Evolutionary conservation across 2,888 invertebrate genomes (phyloP), one percentile per base, ranked within the genome.

Genomic region (Spisula solida): DNA sequence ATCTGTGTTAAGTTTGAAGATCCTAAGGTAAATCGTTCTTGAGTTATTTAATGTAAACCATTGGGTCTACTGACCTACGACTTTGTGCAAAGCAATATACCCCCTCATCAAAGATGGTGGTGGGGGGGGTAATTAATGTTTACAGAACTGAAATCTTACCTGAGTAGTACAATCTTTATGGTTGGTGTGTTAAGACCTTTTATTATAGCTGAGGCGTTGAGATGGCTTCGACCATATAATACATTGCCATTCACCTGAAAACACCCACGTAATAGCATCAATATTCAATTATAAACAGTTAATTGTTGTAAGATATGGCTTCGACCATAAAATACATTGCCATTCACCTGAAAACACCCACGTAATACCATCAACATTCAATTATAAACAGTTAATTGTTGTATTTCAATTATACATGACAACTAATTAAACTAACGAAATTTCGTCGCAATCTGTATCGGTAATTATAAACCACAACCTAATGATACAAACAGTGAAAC

Each of bases 121-220:
- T n/a, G n/a, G n/a, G n/a, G n/a, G n/a, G n/a, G n/a, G n/a, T 41
- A 5, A 66, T 6, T 66, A 6, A 66, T 66, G 25, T 0, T 25
- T 66, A 25, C 25, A 66, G 60, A 2, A 66, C 20, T 60, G 2
- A 81, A 25, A 82, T 1, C 55, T 92, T 97, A 98, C 98, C 99
- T 98, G 94, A 98, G 97, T 83, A 98, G 97, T 93, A 99, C 98
- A 96, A 99, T 98, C 97, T 98, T 98, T 97, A 99, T 98, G 93
- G 97, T 97, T 29, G 98, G 98, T 80, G 98, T 98, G 16, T 98
- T 98, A 92, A 99, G 85, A 82, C 98, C 98, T 97, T 99, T 99
- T 97, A 99, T 99, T 96, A 99, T 98, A 41, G 98, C 98, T 0
- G 99, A 99, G 31, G 99, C 99, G 97, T 99, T 99, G 92, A 99